These are phyloP conservation scores for Aphaenogaster rudis DNA, from an alignment of 1,140 invertebrate genomes.

Conservation along the genomic window DNA sequence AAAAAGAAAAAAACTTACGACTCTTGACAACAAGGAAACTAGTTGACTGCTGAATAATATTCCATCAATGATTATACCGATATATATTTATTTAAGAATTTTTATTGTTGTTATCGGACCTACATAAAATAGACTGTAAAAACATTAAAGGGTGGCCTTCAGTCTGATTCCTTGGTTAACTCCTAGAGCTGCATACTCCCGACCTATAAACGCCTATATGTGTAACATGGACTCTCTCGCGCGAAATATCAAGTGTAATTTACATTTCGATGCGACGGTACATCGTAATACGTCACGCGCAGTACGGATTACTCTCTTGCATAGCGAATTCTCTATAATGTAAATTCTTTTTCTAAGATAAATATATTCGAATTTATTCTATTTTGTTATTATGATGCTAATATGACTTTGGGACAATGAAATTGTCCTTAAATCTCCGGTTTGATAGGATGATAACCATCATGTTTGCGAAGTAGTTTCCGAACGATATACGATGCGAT, in stretches of 20 bases:
- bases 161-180: slow-evolving; percentile 84
- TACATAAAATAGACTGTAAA: slow-evolving; percentile 85
- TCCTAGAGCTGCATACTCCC: slow-evolving; percentile 79
- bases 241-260: slow-evolving; percentile 73
- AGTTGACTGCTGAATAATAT: slow-evolving; percentile 85
- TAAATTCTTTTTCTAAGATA: slow-evolving; percentile 77
- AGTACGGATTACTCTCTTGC: slow-evolving; percentile 68
- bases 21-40: slow-evolving; percentile 67
- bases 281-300: slow-evolving; percentile 71
- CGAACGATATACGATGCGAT: slow-evolving; percentile 68
- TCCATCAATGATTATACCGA: slow-evolving; percentile 84
- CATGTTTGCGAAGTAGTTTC: slow-evolving; percentile 69
- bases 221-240: slow-evolving; percentile 39
- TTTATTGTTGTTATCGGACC: slow-evolving; percentile 86
- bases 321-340: slow-evolving; percentile 77
- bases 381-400: slow-evolving; percentile 78
- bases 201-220: slow-evolving; percentile 75
- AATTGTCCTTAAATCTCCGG: slow-evolving; percentile 63
- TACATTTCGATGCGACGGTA: slow-evolving; percentile 64
- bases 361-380: slow-evolving; percentile 80
- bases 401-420: slow-evolving; percentile 54
- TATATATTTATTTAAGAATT: slow-evolving; percentile 86
- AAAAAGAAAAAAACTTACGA: slow-evolving; percentile 61
- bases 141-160: slow-evolving; percentile 85
- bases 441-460: slow-evolving; percentile 64